Conservation (phyloP, 2,888 invertebrate species). For the Cenopis cana region DNA sequence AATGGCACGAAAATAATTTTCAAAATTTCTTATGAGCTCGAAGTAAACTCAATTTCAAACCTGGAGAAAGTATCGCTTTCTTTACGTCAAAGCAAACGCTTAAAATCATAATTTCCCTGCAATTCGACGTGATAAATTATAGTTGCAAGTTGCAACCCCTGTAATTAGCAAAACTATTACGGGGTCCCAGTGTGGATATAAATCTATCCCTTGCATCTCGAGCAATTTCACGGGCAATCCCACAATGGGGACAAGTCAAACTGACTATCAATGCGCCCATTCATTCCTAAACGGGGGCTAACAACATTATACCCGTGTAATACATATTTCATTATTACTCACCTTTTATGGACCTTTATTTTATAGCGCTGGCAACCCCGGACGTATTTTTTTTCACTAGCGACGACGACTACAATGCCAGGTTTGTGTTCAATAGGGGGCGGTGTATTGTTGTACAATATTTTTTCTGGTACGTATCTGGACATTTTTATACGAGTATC, state of each 20-base stretch:
- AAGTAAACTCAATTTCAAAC: slow-evolving; percentile 60
- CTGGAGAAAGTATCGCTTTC: slow-evolving; percentile 72
- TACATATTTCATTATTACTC: slow-evolving; percentile 84
- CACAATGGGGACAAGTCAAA: slow-evolving; percentile 80
- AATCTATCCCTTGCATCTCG: slow-evolving; percentile 71
- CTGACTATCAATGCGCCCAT: slow-evolving; percentile 72
- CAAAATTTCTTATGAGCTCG: slow-evolving; percentile 46
- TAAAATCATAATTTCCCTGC: slow-evolving; percentile 43
- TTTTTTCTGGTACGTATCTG: slow-evolving; percentile 65
- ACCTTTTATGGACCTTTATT: slow-evolving; percentile 81
- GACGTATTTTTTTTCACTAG: slow-evolving; percentile 60
- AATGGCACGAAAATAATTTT: slow-evolving; percentile 36
- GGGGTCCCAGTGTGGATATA: slow-evolving; percentile 64
- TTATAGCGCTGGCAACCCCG: slow-evolving; percentile 77
- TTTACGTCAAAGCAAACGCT: slow-evolving; percentile 47
- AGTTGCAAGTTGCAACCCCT: slow-evolving; percentile 54
- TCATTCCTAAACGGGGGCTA: slow-evolving; percentile 76
- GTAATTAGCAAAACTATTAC: slow-evolving; percentile 73
- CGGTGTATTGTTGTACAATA: slow-evolving; percentile 82
- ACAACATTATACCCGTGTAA: slow-evolving; percentile 85
- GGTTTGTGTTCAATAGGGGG: slow-evolving; percentile 73
- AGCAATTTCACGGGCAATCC: slow-evolving; percentile 80
- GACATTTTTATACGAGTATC: slow-evolving; percentile 50
- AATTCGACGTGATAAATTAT: slow-evolving; percentile 27
- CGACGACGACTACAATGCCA: slow-evolving; percentile 65